Conservation (phyloP, 2,888 invertebrate genomes). For the Drosophila cognata region DNA sequence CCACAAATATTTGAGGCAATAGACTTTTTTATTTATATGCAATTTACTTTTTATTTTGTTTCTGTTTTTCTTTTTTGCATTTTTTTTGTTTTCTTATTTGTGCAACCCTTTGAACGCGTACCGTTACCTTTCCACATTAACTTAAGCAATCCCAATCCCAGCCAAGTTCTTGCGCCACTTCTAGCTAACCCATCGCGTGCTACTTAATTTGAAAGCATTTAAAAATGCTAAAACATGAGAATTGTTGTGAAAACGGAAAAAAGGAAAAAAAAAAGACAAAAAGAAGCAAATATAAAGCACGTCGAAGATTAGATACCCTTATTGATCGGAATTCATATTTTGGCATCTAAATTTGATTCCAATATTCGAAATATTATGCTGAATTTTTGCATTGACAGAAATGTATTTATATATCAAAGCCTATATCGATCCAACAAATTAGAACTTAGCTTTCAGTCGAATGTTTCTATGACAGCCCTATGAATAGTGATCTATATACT, state of each 20-base stretch:
- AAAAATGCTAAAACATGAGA: slow-evolving; percentile 77
- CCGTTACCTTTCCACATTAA: slow-evolving; percentile 17
- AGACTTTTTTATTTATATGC: slow-evolving; percentile 67
- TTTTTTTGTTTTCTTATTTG: slow-evolving; percentile 38
- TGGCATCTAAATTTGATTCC: neutral
- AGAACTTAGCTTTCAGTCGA: too few relatives aligned
- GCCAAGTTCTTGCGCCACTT: slow-evolving; percentile 3
- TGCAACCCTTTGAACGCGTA: slow-evolving; percentile 57
- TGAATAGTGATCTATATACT: neutral
- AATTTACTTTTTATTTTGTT: slow-evolving; percentile 47
- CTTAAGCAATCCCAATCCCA: neutral
- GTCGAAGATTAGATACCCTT: neutral
- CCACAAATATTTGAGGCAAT: slow-evolving; percentile 48
- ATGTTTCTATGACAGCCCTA: neutral
- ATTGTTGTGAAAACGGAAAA: slow-evolving; percentile 37
- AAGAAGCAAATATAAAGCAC: neutral
- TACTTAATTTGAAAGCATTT: slow-evolving; percentile 75
- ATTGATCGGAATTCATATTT: neutral
- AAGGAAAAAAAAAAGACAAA: slow-evolving; percentile 1
- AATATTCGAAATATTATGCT: neutral
- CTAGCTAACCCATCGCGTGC: slow-evolving; percentile 45
- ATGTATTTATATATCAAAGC: neutral
- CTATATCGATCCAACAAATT: neutral
- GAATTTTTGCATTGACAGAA: neutral
- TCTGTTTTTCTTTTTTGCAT: neutral